Conservation (phyloP, 2,888 invertebrate genomes). For the Dioctria rufipes region DNA sequence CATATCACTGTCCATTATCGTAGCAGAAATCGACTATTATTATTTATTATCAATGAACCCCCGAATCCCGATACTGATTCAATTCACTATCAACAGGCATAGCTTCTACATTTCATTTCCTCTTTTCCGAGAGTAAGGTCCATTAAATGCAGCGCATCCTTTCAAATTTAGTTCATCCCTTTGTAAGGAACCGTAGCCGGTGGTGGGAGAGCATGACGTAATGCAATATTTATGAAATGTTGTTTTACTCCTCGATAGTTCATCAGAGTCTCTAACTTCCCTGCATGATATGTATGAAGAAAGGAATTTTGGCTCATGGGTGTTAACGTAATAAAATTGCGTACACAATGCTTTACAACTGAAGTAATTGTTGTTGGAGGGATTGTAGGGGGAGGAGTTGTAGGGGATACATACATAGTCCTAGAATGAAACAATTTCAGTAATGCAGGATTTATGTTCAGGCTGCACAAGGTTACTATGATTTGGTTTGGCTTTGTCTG, state of each 20-base stretch:
- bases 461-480: not conserved
- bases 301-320: not conserved
- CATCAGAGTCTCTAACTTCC: no score
- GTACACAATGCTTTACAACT: not conserved
- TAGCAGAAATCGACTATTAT: no score
- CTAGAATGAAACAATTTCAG: not conserved
- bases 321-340: slow-evolving; percentile 7
- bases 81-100: not conserved
- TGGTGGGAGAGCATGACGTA: not conserved
- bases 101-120: not conserved
- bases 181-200: not conserved
- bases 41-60: no score
- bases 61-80: not conserved
- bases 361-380: not conserved
- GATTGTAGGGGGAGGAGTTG: not conserved
- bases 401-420: not conserved
- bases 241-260: not conserved
- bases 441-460: slow-evolving; percentile 3
- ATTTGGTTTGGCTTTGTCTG: not conserved
- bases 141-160: not conserved
- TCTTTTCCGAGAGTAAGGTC: slow-evolving; percentile 2
- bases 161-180: slow-evolving; percentile 13
- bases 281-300: not conserved
- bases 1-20: no score
- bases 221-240: slow-evolving; percentile 10